These are phyloP conservation scores for Megaleporinus macrocephalus DNA, from an alignment of 2,113 vertebrate genomes.

Conservation along the genomic window DNA sequence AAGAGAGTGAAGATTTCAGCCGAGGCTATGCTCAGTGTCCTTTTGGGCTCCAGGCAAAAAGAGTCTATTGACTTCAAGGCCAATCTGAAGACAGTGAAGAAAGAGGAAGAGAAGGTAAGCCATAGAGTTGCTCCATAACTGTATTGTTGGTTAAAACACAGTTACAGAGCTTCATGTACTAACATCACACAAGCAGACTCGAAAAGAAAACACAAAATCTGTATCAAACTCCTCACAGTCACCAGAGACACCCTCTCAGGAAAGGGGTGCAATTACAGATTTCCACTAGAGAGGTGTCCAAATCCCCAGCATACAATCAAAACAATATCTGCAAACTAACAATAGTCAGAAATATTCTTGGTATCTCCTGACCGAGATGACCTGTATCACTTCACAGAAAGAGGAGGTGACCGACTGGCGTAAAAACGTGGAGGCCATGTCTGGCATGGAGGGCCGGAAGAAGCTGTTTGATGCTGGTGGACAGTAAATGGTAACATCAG, in stretches of 20 bases:
- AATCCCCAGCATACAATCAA: no score
- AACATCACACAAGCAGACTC: no score
- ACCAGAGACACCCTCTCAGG: no score
- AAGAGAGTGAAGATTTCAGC: slow-evolving; percentile 79
- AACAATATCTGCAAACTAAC: background rate
- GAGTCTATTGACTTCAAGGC: slow-evolving; percentile 75
- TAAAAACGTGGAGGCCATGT: slow-evolving; percentile 75
- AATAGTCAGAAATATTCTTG: background rate
- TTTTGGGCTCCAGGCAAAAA: slow-evolving; percentile 69
- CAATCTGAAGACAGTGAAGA: slow-evolving; percentile 83
- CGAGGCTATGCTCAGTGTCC: slow-evolving; percentile 74
- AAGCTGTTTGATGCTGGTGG: slow-evolving; percentile 66
- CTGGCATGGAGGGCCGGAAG: slow-evolving; percentile 75
- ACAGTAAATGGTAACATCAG: slow-evolving; percentile 41
- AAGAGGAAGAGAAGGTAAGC: slow-evolving; percentile 79
- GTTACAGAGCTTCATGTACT: no score
- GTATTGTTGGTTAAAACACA: no score
- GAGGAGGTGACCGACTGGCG: slow-evolving; percentile 73
- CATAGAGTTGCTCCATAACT: no score
- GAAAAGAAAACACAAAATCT: no score
- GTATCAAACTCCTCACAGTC: no score
- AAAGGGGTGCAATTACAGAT: no score
- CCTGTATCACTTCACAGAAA: slow-evolving; percentile 44
- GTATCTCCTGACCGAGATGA: background rate
- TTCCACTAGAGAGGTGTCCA: no score